Evolutionary conservation across 2,888 invertebrate species (phyloP), one percentile per base, ranked within the genome.

Genomic region (Noctua janthina): DNA sequence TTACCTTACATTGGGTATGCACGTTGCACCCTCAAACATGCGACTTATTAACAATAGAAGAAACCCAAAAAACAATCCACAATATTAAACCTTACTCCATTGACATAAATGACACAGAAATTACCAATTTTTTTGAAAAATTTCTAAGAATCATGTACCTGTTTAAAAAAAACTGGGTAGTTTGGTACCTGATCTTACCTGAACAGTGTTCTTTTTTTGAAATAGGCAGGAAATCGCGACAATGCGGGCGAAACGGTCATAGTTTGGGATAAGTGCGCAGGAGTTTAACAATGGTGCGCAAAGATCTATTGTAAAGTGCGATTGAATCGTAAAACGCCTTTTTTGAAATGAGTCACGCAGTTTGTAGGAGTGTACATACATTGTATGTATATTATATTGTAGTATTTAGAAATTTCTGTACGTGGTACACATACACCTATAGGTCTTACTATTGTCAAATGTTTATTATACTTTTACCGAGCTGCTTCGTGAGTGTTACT

Each of bases 201-300:
- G 91, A 29, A 59, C 89, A 78, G 68, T 81, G 51, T 78, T 43
- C 8, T 69, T 83, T 86, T 93, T 93, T 93, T 91, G 88, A 90
- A 91, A 91, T 84, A 89, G 90, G 91, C 95, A 96, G 95, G 96
- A 95, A 95, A 95, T 94, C 90, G 93, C 92, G 93, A 96, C 96
- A 96, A 96, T 94, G 85, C 91, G 79, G 69, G 85, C 90, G 76
- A 88, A 91, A 92, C 92, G 94, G 94, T 94, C 95, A 93, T 86
- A 90, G 90, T 89, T 89, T 88, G 90, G 91, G 86, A 87, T 91
- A 92, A 91, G 92, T 90, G 87, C 88, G 85, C 90, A 89, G 78
- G 79, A 74, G 85, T 87, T 72, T 71, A 84, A 90, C 89, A 91
- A 89, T 85, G 75, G 66, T 39, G 84, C 54, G 74, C 81, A 83